Percentiles rank a stretch among this genome's conserved stretches.
phyloP scores from a whole-genome alignment of 2,888 invertebrate genomes.

The Idaea biselata region DNA sequence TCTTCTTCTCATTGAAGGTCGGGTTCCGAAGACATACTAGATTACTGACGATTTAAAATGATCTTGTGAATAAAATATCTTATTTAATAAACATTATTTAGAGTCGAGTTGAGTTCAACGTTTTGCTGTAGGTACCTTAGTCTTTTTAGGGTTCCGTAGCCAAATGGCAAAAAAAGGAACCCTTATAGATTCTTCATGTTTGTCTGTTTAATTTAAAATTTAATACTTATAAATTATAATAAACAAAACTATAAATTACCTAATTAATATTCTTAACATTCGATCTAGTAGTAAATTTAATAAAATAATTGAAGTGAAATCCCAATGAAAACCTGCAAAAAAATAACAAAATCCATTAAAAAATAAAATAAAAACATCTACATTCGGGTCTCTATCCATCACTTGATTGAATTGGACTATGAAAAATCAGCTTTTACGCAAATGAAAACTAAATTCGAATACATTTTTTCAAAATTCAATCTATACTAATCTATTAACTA shows the following conservation, averaged over 20 bases:
- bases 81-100: no score
- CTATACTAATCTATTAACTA: no score
- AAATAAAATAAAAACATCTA: conserved; percentile 5
- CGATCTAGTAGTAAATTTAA: conserved; percentile 28
- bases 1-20: no score
- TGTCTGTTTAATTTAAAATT: background rate
- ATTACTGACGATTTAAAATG: no score
- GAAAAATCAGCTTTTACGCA: background rate
- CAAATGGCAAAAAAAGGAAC: no score
- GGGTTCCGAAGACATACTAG: no score
- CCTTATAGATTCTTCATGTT: no score
- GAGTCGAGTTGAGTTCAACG: no score
- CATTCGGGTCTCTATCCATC: conserved; percentile 43
- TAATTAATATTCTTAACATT: conserved; percentile 31
- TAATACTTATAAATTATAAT: background rate
- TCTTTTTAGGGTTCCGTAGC: no score
- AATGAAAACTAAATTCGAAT: background rate
- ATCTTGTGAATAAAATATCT: no score
- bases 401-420: conserved; percentile 11
- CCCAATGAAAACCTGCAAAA: conserved; percentile 31
- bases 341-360: conserved; percentile 5
- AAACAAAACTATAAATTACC: conserved; percentile 30
- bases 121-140: no score
- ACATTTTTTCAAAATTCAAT: no score
- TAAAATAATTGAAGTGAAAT: conserved; percentile 22